These are phyloP conservation scores for Silvanus unidentatus DNA, from an alignment of 2,888 invertebrate species.

Conservation along the genomic window DNA sequence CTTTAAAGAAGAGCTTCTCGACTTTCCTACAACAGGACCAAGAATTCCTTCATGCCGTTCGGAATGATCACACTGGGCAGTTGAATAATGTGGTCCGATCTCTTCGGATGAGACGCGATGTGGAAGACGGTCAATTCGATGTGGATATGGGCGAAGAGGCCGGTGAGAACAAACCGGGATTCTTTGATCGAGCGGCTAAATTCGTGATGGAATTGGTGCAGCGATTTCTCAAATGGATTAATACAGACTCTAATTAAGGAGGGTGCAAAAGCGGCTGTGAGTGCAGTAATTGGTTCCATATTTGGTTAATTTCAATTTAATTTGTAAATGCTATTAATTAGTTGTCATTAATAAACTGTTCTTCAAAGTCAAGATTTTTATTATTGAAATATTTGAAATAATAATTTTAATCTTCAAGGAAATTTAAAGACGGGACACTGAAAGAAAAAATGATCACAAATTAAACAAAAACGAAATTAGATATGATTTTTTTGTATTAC, in stretches of 20 bases:
- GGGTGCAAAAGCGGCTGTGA: conserved; percentile 10
- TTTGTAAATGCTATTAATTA: too few relatives aligned
- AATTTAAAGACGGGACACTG: conserved; percentile 1
- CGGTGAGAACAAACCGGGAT: conserved; percentile 29
- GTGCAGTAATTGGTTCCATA: conserved; percentile 14
- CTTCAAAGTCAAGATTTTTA: too few relatives aligned
- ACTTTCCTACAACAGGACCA: conserved; percentile 7
- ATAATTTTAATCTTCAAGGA: too few relatives aligned
- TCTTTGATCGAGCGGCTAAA: conserved; percentile 44
- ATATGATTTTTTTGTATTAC: too few relatives aligned
- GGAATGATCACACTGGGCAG: neutral
- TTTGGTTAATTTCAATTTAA: conserved; percentile 10
- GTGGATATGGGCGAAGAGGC: conserved; percentile 16
- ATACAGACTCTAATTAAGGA: conserved; percentile 34
- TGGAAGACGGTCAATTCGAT: conserved; percentile 17
- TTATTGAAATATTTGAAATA: too few relatives aligned
- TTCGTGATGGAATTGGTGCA: conserved; percentile 45
- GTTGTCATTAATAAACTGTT: too few relatives aligned
- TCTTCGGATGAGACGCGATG: conserved; percentile 19
- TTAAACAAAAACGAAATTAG: too few relatives aligned
- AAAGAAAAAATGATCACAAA: neutral
- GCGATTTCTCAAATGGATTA: conserved; percentile 47
- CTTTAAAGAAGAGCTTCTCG: neutral
- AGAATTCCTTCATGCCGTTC: neutral
- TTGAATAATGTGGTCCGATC: too few relatives aligned